Percentiles rank a stretch among this genome's conserved stretches.
Conservation (phyloP, 2,797 vertebrate species). For the Crax fasciolata region DNA sequence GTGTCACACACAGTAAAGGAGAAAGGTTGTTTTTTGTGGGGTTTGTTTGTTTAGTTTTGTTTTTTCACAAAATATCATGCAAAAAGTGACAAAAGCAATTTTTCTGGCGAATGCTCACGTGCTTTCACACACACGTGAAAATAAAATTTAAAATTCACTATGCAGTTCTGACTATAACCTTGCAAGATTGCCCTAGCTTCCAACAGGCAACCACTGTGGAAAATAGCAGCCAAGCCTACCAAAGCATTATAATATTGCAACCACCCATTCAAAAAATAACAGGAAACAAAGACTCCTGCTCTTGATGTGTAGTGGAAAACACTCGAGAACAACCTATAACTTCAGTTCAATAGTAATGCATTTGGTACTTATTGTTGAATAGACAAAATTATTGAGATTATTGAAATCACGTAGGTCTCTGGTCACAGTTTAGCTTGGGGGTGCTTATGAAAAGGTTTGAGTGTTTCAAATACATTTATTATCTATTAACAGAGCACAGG, state of each 20-base stretch:
- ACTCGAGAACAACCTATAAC: background rate
- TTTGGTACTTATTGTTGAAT: background rate
- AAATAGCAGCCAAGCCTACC: background rate
- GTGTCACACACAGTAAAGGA: background rate
- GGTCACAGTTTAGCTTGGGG: background rate
- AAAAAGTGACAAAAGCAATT: background rate
- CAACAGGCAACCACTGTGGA: background rate
- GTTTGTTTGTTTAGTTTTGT: too few relatives aligned
- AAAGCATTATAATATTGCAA: background rate
- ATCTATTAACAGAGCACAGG: background rate
- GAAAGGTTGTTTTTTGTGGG: background rate
- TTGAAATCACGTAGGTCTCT: background rate
- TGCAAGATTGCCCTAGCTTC: background rate
- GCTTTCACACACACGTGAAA: background rate
- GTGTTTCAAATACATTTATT: background rate
- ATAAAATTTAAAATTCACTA: background rate
- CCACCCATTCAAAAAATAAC: background rate
- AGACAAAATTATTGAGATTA: background rate
- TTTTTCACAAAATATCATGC: background rate
- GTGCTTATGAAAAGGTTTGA: background rate
- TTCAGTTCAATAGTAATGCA: background rate
- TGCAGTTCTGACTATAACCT: background rate
- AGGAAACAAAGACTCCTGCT: background rate
- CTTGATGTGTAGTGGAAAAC: background rate
- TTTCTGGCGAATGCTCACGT: background rate